Base-by-base conservation (phyloP, 2,113 vertebrate species). In the Sylvilagus bachmani region DNA sequence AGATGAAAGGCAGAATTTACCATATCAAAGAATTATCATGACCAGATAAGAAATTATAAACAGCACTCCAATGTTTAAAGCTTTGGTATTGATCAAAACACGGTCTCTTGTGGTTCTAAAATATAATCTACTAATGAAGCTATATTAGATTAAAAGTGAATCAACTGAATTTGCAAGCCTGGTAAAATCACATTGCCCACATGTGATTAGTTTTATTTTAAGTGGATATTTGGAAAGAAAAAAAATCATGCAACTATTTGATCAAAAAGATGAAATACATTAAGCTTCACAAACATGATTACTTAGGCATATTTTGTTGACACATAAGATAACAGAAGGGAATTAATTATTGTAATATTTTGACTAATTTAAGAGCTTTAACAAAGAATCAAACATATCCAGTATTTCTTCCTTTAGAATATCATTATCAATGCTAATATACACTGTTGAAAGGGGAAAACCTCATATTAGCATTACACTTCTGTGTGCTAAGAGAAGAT, bases 21-120 rank as follows among this genome's bases (percentile, higher is more conserved):
- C 62, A 89, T 93, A 84, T 66, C 36, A 80, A 95, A 97, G 74
- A 82, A 61, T 89, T 80, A 87, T 51, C 61, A 25, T 62, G 69
- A 77, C 64, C n/a, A 94, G 88, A n/a, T 87, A 84, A 93, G 38
- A 95, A 93, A 81, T 74, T 80, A 84, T 67, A 79, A 94, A 51
- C 7, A 74, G n/a, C 22, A 38, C 49, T 78, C 21, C 11, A 74
- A 53, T 61, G 86, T 73, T 73, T 77, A 84, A 84, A 85, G 97
- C 69, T 58, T 74, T 80, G 36, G n/a, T 92, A 25, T 71, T 95
- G 14, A 89, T 89, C 71, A 96, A 93, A 94, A 92, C 10, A 62
- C 6, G 74, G 21, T 61, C 62, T 83, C 49, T 90, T 66, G 95
- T 74, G 64, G 33, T 86, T 38, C 36, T 86, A 80, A 86, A 91